Evolutionary conservation across 2,797 vertebrate genomes (phyloP).

Genomic region (Phoeniculus purpureus): DNA sequence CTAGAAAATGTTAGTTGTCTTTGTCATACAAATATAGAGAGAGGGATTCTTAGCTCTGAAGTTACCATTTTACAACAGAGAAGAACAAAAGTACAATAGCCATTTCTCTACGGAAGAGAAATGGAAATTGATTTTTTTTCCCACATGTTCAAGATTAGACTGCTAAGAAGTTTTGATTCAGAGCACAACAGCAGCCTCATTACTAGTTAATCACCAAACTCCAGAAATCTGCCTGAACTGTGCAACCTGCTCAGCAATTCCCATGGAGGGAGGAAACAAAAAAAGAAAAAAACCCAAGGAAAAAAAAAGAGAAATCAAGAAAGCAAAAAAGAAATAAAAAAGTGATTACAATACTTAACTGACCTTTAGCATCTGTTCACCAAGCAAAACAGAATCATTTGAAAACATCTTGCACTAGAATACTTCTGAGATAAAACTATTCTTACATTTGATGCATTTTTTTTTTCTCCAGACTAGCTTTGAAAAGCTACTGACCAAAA

Average conservation of each 20-base stretch:
- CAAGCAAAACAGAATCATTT: not conserved
- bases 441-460: not conserved
- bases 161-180: not conserved
- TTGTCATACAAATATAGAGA: not conserved
- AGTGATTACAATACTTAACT: not conserved
- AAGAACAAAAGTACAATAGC: not conserved
- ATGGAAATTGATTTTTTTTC: not conserved
- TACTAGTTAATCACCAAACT: not conserved
- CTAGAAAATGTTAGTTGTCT: not conserved
- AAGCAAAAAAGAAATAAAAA: not conserved
- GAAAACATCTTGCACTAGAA: not conserved
- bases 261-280: not conserved
- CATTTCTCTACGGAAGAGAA: not conserved
- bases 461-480: constrained; percentile 1
- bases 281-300: not conserved
- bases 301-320: not conserved
- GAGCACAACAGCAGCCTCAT: not conserved
- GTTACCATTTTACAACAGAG: not conserved
- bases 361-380: not conserved
- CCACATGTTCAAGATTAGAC: not conserved
- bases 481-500: constrained; percentile 32
- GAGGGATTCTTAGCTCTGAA: not conserved
- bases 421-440: constrained; percentile 3
- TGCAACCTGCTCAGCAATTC: not conserved
- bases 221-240: not conserved